Evolutionary conservation across 1,140 invertebrate species (phyloP).

Genomic region (Carposina sasakii): DNA sequence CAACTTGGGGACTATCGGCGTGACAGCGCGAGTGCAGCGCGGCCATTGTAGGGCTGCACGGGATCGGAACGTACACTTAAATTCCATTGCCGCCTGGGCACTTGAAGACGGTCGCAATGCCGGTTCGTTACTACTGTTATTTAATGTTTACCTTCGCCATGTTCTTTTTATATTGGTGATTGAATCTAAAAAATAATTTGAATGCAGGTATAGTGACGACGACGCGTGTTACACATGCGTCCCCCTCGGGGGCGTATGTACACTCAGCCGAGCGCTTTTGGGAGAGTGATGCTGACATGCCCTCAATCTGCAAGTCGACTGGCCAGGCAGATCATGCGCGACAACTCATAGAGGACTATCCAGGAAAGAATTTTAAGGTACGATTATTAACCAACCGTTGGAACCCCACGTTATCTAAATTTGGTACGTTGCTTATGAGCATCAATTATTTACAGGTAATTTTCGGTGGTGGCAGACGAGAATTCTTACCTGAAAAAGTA

Average conservation of each 20-base stretch:
- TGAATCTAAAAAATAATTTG: neutral
- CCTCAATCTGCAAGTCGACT: no score
- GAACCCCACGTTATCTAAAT: no score
- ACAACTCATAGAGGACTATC: conserved; percentile 80
- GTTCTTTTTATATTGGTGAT: neutral
- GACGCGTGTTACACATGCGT: conserved; percentile 79
- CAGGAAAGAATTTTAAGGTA: conserved; percentile 76
- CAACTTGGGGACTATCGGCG: conserved; percentile 81
- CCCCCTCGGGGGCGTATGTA: conserved; percentile 29
- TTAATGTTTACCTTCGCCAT: neutral
- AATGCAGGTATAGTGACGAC: conserved; percentile 82
- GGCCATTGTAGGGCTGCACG: conserved; percentile 72
- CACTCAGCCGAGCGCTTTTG: conserved; percentile 26
- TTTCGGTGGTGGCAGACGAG: conserved; percentile 74
- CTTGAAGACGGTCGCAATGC: conserved; percentile 69
- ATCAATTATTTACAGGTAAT: conserved; percentile 72
- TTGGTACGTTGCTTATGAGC: no score
- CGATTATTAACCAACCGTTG: no score
- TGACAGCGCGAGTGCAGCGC: conserved; percentile 75
- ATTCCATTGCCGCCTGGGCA: conserved; percentile 80
- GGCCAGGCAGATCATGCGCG: conserved; percentile 75
- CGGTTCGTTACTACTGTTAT: no score
- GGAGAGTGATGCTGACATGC: conserved; percentile 27
- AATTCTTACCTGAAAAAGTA: conserved; percentile 59
- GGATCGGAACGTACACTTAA: conserved; percentile 69